Evolutionary conservation across 2,797 vertebrate genomes (phyloP).

Genomic region (Anisognathus igniventris): DNA sequence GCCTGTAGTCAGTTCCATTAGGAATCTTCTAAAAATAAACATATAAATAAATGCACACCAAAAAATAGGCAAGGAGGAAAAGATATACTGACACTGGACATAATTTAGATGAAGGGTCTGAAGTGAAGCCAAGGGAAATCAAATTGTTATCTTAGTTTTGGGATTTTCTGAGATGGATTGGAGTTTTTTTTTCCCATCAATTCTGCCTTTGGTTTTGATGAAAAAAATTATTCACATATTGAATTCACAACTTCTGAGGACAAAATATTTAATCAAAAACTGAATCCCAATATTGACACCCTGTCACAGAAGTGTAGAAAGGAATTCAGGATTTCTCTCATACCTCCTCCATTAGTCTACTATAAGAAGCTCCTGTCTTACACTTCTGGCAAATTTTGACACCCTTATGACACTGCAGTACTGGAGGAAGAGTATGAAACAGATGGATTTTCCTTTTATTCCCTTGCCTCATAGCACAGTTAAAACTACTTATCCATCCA

Average conservation of each 20-base stretch:
- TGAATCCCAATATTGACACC: neutral
- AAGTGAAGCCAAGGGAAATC: neutral
- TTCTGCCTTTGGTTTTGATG: neutral
- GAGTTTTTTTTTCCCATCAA: rapidly evolving
- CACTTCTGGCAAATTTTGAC: neutral
- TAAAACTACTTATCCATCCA: neutral
- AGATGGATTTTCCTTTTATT: neutral
- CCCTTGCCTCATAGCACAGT: neutral
- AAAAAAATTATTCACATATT: neutral
- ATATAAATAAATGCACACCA: neutral
- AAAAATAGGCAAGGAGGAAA: neutral
- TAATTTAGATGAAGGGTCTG: neutral
- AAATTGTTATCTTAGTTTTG: neutral
- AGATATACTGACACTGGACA: neutral
- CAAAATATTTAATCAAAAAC: neutral
- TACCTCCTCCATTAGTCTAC: neutral
- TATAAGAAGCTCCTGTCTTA: neutral
- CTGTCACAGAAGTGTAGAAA: neutral
- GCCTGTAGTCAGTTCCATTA: neutral
- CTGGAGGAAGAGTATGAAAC: neutral
- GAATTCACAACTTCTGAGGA: neutral
- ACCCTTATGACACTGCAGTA: neutral
- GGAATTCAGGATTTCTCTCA: neutral
- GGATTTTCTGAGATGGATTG: neutral
- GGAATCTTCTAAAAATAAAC: neutral